Conservation (phyloP, 1,140 invertebrate genomes). For the Trichogramma pretiosum region DNA sequence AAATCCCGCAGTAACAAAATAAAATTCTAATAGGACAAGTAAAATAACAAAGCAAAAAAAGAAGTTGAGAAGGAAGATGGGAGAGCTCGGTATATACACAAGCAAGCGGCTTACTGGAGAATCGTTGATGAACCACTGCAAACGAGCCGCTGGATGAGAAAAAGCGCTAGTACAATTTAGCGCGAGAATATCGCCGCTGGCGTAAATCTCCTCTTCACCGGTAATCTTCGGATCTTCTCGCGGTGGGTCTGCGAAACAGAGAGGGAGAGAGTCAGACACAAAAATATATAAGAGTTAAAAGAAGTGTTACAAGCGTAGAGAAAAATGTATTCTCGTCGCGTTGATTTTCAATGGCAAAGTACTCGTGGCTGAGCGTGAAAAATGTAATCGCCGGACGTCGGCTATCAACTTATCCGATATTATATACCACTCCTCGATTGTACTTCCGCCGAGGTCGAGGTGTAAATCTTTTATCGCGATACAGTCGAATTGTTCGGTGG, state of each 20-base stretch:
- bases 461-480: too few relatives aligned
- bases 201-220: slow-evolving; percentile 67
- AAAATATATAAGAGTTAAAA: too few relatives aligned
- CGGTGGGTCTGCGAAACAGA: slow-evolving; percentile 59
- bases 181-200: slow-evolving; percentile 69
- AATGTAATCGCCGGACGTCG: too few relatives aligned
- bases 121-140: slow-evolving; percentile 77
- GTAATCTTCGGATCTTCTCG: slow-evolving; percentile 69
- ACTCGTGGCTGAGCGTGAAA: background rate
- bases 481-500: too few relatives aligned
- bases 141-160: slow-evolving; percentile 64
- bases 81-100: background rate
- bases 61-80: background rate
- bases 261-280: too few relatives aligned
- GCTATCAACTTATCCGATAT: background rate
- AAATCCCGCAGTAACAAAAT: too few relatives aligned
- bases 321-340: too few relatives aligned
- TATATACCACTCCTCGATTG: too few relatives aligned
- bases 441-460: too few relatives aligned
- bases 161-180: slow-evolving; percentile 77
- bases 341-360: slow-evolving; percentile 12
- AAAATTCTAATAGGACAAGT: too few relatives aligned
- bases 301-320: too few relatives aligned
- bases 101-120: slow-evolving; percentile 56
- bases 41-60: background rate